Conservation (phyloP, 1,140 invertebrate genomes). For the Ladona fulva region DNA sequence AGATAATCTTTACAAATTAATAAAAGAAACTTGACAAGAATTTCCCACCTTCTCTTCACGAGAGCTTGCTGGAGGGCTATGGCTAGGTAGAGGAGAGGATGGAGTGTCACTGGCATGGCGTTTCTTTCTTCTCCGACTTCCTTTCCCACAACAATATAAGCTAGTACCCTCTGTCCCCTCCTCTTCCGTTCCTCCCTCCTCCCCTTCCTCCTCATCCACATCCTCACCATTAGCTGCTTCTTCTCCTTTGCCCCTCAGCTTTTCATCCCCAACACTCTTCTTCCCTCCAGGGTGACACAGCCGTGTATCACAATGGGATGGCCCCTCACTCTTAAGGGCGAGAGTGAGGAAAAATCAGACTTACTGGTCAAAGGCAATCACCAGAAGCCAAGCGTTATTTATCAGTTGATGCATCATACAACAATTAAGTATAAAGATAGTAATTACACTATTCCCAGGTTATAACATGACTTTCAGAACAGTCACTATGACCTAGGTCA, state of each 20-base stretch:
- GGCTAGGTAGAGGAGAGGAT: not conserved
- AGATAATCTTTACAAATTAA: too few relatives aligned
- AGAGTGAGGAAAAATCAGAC: not conserved
- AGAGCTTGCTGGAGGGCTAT: not conserved
- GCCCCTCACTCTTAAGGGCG: constrained; percentile 3
- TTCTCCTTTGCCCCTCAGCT: not conserved
- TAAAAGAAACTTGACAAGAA: not conserved
- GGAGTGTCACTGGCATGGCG: not conserved
- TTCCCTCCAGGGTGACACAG: constrained; percentile 1
- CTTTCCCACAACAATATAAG: not conserved
- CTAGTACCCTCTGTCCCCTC: not conserved
- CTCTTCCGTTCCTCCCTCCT: not conserved
- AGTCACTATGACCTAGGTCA: too few relatives aligned
- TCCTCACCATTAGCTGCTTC: not conserved
- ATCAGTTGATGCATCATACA: too few relatives aligned
- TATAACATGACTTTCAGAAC: too few relatives aligned
- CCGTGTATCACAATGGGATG: not conserved
- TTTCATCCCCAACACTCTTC: not conserved
- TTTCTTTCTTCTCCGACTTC: not conserved
- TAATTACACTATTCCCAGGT: too few relatives aligned
- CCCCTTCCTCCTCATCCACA: not conserved
- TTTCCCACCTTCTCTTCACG: not conserved
- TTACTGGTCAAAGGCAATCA: too few relatives aligned
- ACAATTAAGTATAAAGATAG: too few relatives aligned
- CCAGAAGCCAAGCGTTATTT: too few relatives aligned